These are phyloP conservation scores for Nasonia vitripennis DNA, from an alignment of 1,140 invertebrate species.

Conservation along the genomic window DNA sequence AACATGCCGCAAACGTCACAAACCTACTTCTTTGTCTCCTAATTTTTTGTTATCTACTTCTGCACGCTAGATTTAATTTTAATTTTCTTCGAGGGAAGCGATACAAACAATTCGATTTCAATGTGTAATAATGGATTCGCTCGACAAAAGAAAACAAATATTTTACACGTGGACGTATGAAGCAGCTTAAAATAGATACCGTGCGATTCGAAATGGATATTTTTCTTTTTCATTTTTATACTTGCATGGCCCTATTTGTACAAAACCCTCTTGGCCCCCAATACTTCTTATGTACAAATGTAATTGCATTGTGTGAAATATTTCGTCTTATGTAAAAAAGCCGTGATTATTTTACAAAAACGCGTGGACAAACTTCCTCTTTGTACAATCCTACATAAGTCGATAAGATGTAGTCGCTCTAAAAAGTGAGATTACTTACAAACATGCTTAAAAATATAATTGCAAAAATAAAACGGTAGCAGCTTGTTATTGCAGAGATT, in stretches of 20 bases:
- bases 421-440: not conserved
- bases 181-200: constrained; percentile 37
- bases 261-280: constrained; percentile 47
- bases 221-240: constrained; percentile 8
- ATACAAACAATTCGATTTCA: not conserved
- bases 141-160: constrained; percentile 14
- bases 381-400: constrained; percentile 38
- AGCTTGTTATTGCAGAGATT: not conserved
- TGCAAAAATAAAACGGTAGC: not conserved
- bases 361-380: constrained; percentile 16
- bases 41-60: constrained; percentile 13
- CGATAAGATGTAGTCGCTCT: not conserved
- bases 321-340: constrained; percentile 32
- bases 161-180: constrained; percentile 35
- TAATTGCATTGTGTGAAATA: constrained; percentile 31
- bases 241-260: constrained; percentile 46
- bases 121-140: constrained; percentile 12
- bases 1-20: not conserved
- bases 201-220: constrained; percentile 27
- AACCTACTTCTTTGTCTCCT: not conserved
- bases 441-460: constrained; percentile 19
- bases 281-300: constrained; percentile 47
- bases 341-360: constrained; percentile 42
- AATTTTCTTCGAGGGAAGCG: not conserved
- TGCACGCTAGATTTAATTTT: not conserved